Conservation (phyloP, 2,888 invertebrate species). For the Drosophila aldrichi region DNA sequence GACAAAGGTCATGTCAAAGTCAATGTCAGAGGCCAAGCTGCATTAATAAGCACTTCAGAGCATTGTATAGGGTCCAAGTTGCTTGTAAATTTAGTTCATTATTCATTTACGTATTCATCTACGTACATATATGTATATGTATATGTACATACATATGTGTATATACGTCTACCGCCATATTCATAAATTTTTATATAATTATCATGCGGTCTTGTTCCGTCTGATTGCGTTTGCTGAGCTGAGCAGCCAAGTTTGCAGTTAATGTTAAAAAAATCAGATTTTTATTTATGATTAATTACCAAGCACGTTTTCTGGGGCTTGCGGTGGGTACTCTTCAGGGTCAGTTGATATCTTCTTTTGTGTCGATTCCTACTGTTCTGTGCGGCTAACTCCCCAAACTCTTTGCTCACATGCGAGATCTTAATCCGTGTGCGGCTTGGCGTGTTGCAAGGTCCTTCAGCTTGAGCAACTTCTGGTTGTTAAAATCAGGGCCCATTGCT, state of each 20-base stretch:
- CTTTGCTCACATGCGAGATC: constrained; percentile 49
- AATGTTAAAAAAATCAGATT: constrained; percentile 34
- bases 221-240: constrained; percentile 44
- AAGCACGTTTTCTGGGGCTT: constrained; percentile 33
- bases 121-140: neutral
- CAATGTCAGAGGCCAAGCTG: constrained; percentile 59
- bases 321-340: constrained; percentile 37
- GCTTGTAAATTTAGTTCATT: constrained; percentile 26
- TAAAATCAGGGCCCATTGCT: constrained; percentile 58
- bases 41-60: constrained; percentile 47
- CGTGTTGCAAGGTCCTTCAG: constrained; percentile 60
- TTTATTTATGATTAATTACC: constrained; percentile 64
- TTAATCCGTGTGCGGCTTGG: constrained; percentile 41
- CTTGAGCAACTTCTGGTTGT: constrained; percentile 28
- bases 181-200: constrained; percentile 60
- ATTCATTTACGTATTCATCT: constrained; percentile 18
- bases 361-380: constrained; percentile 24
- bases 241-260: constrained; percentile 41
- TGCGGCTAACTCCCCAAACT: constrained; percentile 22
- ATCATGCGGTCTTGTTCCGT: constrained; percentile 46
- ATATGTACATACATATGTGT: too few species aligned
- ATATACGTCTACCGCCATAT: neutral
- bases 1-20: constrained; percentile 67
- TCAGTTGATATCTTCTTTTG: constrained; percentile 35
- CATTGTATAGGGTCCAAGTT: constrained; percentile 18